These are phyloP conservation scores for Thamnophis elegans DNA, from an alignment of 2,797 vertebrate species.

Conservation along the genomic window DNA sequence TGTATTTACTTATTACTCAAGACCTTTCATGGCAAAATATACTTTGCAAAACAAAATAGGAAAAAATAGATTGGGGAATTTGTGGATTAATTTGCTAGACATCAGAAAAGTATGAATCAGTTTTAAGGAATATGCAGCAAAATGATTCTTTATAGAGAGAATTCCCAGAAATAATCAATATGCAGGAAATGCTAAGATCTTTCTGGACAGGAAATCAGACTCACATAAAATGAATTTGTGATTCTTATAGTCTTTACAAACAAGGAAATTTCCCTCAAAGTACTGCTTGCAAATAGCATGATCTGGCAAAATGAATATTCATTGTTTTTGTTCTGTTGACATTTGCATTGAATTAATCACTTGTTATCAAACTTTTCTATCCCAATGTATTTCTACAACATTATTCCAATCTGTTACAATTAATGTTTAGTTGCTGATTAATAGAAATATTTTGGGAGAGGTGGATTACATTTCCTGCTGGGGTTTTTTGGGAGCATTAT, in stretches of 20 bases:
- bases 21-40: slow-evolving; percentile 56
- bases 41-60: slow-evolving; percentile 56
- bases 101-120: slow-evolving; percentile 74
- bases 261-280: slow-evolving; percentile 24
- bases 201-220: slow-evolving; percentile 60
- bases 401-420: not conserved
- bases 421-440: not conserved
- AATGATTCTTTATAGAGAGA: slow-evolving; percentile 61
- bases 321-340: slow-evolving; percentile 5
- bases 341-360: slow-evolving; percentile 14
- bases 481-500: not conserved
- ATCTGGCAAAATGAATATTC: slow-evolving; percentile 14
- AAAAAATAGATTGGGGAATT: slow-evolving; percentile 56
- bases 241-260: slow-evolving; percentile 37
- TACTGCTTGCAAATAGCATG: slow-evolving; percentile 39
- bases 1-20: slow-evolving; percentile 56
- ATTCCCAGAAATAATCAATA: slow-evolving; percentile 75
- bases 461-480: not conserved
- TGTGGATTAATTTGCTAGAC: slow-evolving; percentile 56
- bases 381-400: not conserved
- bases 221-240: slow-evolving; percentile 45
- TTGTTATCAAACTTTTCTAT: not conserved
- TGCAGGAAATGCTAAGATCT: slow-evolving; percentile 65
- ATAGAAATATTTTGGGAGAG: not conserved
- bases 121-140: slow-evolving; percentile 61